phyloP scores from a whole-genome alignment of 1,140 invertebrate genomes.

The Calliopsis andreniformis region DNA sequence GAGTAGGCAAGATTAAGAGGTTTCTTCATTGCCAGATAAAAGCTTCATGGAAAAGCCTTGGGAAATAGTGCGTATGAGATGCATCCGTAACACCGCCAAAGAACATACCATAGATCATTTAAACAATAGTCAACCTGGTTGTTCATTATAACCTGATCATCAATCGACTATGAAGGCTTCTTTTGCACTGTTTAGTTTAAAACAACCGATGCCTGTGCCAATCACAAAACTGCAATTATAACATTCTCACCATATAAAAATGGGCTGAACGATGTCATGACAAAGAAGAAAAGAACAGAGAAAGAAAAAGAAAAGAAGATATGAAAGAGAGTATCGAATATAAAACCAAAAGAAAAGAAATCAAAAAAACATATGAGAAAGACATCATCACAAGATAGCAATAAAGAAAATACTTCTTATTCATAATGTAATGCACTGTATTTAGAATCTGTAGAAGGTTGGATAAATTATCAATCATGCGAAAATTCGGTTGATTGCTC shows the following conservation, averaged over 20 bases:
- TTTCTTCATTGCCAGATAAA: too few species aligned
- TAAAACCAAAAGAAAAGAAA: background rate
- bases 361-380: background rate
- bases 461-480: background rate
- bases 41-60: too few species aligned
- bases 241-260: too few species aligned
- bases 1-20: too few species aligned
- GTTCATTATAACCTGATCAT: constrained; percentile 10
- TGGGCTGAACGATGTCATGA: background rate
- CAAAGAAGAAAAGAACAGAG: background rate
- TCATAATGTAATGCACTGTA: background rate
- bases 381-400: background rate
- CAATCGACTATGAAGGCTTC: constrained; percentile 12
- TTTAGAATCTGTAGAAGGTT: background rate
- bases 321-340: background rate
- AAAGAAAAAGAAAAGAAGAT: background rate
- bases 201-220: background rate
- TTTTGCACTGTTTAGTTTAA: constrained; percentile 23
- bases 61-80: too few species aligned
- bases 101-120: background rate
- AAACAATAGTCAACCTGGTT: background rate
- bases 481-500: background rate
- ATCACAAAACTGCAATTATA: background rate
- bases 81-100: too few species aligned
- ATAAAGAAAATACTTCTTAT: background rate